These are phyloP conservation scores for Oreohelix idahoensis DNA, from an alignment of 1,140 invertebrate species.

Conservation along the genomic window DNA sequence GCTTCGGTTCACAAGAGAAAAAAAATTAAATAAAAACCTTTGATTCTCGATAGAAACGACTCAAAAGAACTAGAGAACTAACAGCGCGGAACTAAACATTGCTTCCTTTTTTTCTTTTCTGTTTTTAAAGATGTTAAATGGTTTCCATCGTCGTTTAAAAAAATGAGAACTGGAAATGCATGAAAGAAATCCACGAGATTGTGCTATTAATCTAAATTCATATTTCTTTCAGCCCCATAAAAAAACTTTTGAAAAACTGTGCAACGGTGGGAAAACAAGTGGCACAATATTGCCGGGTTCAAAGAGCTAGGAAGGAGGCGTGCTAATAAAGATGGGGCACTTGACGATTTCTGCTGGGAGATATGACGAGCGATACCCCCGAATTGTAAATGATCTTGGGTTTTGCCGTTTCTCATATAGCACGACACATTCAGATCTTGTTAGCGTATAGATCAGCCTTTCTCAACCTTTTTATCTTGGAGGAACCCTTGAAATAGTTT, in stretches of 20 bases:
- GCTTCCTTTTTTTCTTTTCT: neutral
- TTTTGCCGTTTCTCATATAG: no score
- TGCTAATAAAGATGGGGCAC: neutral
- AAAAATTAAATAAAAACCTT: no score
- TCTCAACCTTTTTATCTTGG: no score
- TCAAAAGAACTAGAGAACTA: neutral
- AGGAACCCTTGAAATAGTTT: no score
- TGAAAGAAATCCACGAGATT: neutral
- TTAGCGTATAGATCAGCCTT: no score
- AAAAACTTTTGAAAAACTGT: neutral
- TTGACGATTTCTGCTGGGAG: neutral
- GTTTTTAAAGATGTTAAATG: neutral
- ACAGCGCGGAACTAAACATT: neutral
- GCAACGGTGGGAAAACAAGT: neutral
- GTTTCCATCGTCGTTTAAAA: neutral
- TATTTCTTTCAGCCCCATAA: neutral
- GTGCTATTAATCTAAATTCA: conserved; percentile 1
- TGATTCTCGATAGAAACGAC: neutral
- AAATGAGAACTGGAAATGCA: neutral
- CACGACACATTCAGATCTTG: no score
- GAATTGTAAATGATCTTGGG: neutral
- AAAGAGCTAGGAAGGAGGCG: neutral
- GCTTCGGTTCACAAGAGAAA: neutral
- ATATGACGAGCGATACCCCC: neutral
- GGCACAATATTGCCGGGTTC: neutral